Percentiles rank a stretch among this genome's conserved stretches.
phyloP scores from a whole-genome alignment of 1,140 invertebrate species.

The Ganaspis sp. region DNA sequence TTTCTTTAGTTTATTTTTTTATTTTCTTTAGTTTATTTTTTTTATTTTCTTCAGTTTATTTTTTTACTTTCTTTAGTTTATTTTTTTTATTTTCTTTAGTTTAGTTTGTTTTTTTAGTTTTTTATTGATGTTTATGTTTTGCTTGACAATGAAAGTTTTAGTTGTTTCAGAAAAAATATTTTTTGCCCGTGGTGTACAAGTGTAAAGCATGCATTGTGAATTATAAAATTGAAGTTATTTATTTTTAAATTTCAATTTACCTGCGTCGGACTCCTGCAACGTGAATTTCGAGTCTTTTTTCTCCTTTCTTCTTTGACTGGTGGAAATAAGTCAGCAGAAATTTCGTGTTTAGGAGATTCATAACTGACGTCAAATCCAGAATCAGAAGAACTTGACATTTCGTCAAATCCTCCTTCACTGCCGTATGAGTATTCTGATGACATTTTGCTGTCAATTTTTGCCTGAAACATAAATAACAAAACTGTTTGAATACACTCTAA shows the following conservation, averaged over 20 bases:
- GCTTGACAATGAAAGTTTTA: too few relatives aligned
- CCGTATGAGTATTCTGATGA: constrained; percentile 69
- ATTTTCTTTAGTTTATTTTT: too few relatives aligned
- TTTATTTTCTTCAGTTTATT: too few relatives aligned
- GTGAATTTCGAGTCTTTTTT: constrained; percentile 70
- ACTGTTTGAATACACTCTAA: neutral
- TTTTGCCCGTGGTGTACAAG: too few relatives aligned
- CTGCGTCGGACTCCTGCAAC: constrained; percentile 76
- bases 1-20: too few relatives aligned
- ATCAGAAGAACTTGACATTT: constrained; percentile 83
- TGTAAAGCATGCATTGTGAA: too few relatives aligned
- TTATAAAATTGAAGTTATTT: too few relatives aligned
- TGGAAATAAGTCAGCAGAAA: constrained; percentile 60
- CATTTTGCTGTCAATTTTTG: constrained; percentile 45
- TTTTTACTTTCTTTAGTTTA: too few relatives aligned
- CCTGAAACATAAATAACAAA: neutral
- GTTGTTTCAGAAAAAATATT: too few relatives aligned
- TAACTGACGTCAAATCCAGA: constrained; percentile 82
- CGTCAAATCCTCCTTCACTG: constrained; percentile 79
- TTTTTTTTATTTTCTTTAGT: too few relatives aligned
- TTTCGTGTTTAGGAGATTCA: constrained; percentile 74
- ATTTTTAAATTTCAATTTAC: constrained; percentile 53
- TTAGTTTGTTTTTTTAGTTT: too few relatives aligned
- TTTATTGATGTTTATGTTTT: too few relatives aligned
- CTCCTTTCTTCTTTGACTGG: constrained; percentile 69